Evolutionary conservation across 2,113 vertebrate species (phyloP).

Genomic region (Eupsittula cactorum): DNA sequence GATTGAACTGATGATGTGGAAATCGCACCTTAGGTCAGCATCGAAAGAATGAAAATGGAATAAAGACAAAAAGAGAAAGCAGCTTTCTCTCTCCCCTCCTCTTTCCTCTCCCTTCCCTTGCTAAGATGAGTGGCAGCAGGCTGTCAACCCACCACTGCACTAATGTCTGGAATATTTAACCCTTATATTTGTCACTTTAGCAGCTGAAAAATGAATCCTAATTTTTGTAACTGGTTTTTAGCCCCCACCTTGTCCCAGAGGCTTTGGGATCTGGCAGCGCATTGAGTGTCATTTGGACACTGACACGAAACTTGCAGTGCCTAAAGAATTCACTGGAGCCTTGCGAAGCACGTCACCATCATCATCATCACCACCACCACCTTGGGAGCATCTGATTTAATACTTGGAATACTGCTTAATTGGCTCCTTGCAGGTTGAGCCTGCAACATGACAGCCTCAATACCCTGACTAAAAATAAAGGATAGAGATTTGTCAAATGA

Average conservation of each 20-base stretch:
- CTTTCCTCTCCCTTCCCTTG: neutral
- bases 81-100: neutral
- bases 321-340: rapidly evolving
- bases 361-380: neutral
- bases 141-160: neutral
- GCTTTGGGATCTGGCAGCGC: neutral
- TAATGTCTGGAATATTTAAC: neutral
- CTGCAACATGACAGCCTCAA: constrained; percentile 16
- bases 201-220: neutral
- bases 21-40: constrained; percentile 20
- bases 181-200: neutral
- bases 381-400: neutral
- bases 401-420: neutral
- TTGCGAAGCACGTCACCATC: neutral
- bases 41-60: neutral
- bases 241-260: too few relatives aligned
- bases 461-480: constrained; percentile 1
- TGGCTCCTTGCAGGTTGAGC: constrained; percentile 1
- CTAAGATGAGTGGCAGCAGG: neutral
- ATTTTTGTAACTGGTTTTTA: neutral
- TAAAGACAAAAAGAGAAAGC: neutral
- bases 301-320: neutral
- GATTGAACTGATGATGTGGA: constrained; percentile 32
- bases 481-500: neutral
- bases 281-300: neutral